Evolutionary conservation across 2,888 invertebrate genomes (phyloP), one percentile per base, ranked within the genome.

Genomic region (Synergus gifuensis): DNA sequence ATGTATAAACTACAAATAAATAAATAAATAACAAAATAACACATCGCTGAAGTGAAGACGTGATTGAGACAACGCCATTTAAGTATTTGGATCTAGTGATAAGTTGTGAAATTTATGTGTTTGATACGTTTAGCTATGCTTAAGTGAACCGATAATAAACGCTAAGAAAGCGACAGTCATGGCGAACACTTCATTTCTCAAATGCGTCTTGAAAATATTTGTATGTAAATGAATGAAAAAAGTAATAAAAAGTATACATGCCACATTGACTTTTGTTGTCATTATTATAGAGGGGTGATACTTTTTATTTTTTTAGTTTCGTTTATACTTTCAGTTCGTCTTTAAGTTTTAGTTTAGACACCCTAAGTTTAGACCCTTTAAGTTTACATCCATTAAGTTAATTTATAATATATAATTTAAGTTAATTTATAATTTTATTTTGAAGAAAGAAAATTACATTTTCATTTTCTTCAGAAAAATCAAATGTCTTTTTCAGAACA

Each of bases 141-240:
- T 81, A 83, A 83, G 78, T 79, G 78, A 80, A n/a, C 66, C 77
- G 77, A 78, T 80, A 80, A 76, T 77, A 77, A 76, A 63, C 36
- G 66, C 79, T 79, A 81, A 83, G 84, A 81, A 82, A 85, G 81
- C 82, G 83, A 88, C 83, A 85, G 85, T 82, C 80, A 86, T 77
- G 86, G 79, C 84, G 81, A 85, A 86, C 85, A 85, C 83, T 87
- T 88, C 83, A 86, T 88, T 88, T 89, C 87, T 87, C 88, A 88
- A 88, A 87, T 87, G 89, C 87, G 88, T 89, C 88, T 90, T 87
- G 87, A 84, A 85, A 89, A 89, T 90, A 91, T 91, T 91, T 90
- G 88, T 90, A 91, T 92, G 91, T 91, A 91, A 89, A 92, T 91
- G 89, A 90, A 88, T 88, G 88, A 90, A 84, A 87, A 90, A 89